Evolutionary conservation across 2,113 vertebrate genomes (phyloP).

Genomic region (Syrrhaptes paradoxus): DNA sequence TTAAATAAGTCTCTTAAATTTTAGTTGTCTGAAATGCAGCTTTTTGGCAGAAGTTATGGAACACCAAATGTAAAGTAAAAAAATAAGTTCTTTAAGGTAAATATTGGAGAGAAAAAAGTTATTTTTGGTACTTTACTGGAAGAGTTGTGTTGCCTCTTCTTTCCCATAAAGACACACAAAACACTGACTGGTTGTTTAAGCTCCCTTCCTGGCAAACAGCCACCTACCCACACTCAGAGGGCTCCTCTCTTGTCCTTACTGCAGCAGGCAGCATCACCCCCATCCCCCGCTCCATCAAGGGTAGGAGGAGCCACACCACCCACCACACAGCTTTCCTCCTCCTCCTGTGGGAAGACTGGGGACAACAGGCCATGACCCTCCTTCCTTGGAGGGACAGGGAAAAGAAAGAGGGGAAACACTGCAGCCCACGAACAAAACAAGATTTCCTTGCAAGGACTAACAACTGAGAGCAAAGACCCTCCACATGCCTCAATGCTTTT

Average conservation of each 20-base stretch:
- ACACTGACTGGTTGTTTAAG: rapidly evolving
- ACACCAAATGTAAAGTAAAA: neutral
- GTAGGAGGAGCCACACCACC: neutral
- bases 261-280: neutral
- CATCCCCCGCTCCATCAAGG: rapidly evolving
- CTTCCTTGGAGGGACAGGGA: neutral
- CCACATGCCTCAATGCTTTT: neutral
- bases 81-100: neutral
- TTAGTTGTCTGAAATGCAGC: neutral
- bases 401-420: neutral
- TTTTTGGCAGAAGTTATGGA: neutral
- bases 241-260: neutral
- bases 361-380: neutral
- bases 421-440: neutral
- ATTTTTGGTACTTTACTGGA: neutral
- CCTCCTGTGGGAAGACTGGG: neutral
- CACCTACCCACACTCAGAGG: too few species aligned
- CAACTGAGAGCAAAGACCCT: neutral
- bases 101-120: rapidly evolving
- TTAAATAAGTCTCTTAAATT: neutral
- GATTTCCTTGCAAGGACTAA: neutral
- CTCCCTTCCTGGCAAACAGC: neutral
- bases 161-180: neutral
- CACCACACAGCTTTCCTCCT: neutral
- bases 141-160: rapidly evolving